Percentiles rank a stretch among this genome's conserved stretches.
Evolutionary conservation across 1,140 invertebrate species (phyloP).

Genomic region (Drosophila jambulina): DNA sequence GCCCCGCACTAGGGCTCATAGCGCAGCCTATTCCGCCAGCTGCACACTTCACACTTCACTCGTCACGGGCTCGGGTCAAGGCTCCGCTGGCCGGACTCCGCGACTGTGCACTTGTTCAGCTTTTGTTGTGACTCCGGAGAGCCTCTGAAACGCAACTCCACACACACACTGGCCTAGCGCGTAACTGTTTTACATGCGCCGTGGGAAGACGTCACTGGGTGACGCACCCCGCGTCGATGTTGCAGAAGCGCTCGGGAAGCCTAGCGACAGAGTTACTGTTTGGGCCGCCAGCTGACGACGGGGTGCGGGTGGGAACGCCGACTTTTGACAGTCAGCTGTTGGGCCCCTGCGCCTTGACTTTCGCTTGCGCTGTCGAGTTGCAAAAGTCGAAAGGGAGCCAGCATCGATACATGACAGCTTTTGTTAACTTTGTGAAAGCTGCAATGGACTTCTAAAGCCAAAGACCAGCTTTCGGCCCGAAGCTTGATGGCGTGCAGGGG

Average conservation of each 20-base stretch:
- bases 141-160: constrained; percentile 59
- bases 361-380: neutral
- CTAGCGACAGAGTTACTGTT: constrained; percentile 54
- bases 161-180: constrained; percentile 20
- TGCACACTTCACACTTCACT: constrained; percentile 31
- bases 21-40: constrained; percentile 9
- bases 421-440: constrained; percentile 17
- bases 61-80: constrained; percentile 56
- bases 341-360: constrained; percentile 4
- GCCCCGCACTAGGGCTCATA: constrained; percentile 11
- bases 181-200: constrained; percentile 60
- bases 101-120: constrained; percentile 29
- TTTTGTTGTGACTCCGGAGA: constrained; percentile 39
- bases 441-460: constrained; percentile 7
- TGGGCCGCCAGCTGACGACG: constrained; percentile 26
- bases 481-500: constrained; percentile 19
- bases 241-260: constrained; percentile 12
- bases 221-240: constrained; percentile 71
- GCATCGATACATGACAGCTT: constrained; percentile 38
- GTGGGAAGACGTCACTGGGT: constrained; percentile 67
- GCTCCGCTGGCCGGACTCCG: constrained; percentile 30
- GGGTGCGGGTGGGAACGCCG: constrained; percentile 1
- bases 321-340: constrained; percentile 71
- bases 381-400: constrained; percentile 56
- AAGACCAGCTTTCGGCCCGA: constrained; percentile 7